phyloP scores from a whole-genome alignment of 2,888 invertebrate genomes.

The Chrysotoxum bicinctum region DNA sequence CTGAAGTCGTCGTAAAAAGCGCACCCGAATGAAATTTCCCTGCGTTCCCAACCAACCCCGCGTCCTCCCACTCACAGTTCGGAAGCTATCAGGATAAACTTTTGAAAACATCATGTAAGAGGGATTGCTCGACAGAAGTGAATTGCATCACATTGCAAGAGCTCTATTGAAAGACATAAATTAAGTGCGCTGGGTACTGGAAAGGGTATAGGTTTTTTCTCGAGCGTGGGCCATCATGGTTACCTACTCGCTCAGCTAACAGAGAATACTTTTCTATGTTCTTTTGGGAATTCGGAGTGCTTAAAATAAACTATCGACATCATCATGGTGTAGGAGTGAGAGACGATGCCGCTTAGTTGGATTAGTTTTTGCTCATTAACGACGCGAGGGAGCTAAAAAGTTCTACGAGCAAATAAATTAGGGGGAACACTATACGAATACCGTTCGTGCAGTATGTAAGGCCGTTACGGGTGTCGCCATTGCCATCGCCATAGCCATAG shows the following conservation, averaged over 20 bases:
- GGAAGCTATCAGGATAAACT: conserved; percentile 59
- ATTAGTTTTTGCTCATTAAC: conserved; percentile 81
- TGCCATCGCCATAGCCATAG: background rate
- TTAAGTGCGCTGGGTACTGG: conserved; percentile 55
- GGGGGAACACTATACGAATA: conserved; percentile 44
- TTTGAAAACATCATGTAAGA: conserved; percentile 69
- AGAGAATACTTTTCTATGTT: conserved; percentile 28
- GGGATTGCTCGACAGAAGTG: conserved; percentile 65
- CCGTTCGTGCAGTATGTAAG: background rate
- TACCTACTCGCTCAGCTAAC: background rate
- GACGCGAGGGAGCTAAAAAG: conserved; percentile 68
- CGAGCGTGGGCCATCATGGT: background rate
- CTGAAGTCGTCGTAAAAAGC: background rate
- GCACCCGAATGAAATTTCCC: conserved; percentile 12
- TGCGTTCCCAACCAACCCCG: background rate
- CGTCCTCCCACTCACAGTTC: background rate
- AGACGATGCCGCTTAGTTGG: conserved; percentile 59
- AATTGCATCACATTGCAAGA: conserved; percentile 66
- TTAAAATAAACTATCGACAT: conserved; percentile 70
- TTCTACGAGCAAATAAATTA: conserved; percentile 59
- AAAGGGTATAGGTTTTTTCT: background rate
- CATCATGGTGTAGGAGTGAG: conserved; percentile 42
- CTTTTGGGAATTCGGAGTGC: conserved; percentile 55
- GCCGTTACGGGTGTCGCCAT: background rate
- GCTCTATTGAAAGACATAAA: conserved; percentile 70